Base-by-base conservation (phyloP, 2,797 vertebrate species). In the Sebastes variabilis region DNA sequence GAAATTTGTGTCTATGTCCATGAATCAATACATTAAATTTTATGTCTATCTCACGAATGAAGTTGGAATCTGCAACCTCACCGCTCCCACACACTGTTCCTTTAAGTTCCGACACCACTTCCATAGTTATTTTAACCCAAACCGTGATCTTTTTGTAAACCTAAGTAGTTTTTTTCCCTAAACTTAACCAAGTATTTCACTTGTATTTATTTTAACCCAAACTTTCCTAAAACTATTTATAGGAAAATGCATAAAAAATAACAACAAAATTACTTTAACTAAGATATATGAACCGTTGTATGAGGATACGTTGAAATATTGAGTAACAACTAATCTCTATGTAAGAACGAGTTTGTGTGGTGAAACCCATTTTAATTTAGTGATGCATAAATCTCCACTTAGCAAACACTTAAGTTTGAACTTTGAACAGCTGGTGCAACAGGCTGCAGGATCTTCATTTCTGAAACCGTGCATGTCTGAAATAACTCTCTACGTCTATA, bases 11-110 rank as follows among this genome's bases (percentile, higher is more conserved):
- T 46, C 42, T 18, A 46, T 46, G 6, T 16, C 42, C 42, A 16
- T 16, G 42, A 46, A 46, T 46, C 42, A 46, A 46, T 46, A 46
- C 42, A 46, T 18, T 46, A 3, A 18, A 46, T 46, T 46, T 1
- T 0, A 0, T 18, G 42, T 46, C 42, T 46, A 46, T 18, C 0
- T 46, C 42, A 42, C 38, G 6, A 42, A 42, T 0, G 6, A 3
- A 42, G 0, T 42, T 42, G 38, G 0, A 42, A 42, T 42, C 38
- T 42, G 38, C 38, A 42, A 42, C 38, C 1, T 16, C 38, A 16
- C 38, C 38, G 0, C 42, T 46, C 42, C 42, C 14, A 18, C 16
- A 49, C 42, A 49, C 42, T 49, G 1, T 49, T 49, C 42, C 16
- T 49, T 49, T 49, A 20, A 49, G 16, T 49, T 46, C 6, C 7